Evolutionary conservation across 2,113 vertebrate species (phyloP), one percentile per base, ranked within the genome.

Genomic region (Tychaedon coryphoeus): DNA sequence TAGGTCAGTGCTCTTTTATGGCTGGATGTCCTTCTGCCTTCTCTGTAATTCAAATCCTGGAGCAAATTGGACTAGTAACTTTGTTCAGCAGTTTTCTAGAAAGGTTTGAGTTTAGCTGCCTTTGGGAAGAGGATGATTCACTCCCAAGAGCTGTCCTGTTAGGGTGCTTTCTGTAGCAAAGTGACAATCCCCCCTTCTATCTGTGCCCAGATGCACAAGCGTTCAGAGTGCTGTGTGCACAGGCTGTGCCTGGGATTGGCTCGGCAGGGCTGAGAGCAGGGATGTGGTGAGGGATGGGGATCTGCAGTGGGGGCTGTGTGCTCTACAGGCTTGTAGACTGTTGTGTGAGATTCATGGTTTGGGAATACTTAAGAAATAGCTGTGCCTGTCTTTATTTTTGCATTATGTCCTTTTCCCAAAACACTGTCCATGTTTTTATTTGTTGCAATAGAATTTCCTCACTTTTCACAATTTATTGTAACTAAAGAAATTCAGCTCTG

Each of bases 191-290:
- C 5, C 4, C 4, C 2, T 23, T 23, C 31, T 29, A 0, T 16
- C 7, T 1, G 0, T 31, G 1, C 3, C 7, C 6, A 5, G 6
- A 4, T 43, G 4, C 10, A n/a, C 3, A 6, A 5, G 10, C 4
- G 42, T 51, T 18, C 47, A 40, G 40, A 65, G 33, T 2, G 5
- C 29, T 24, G 7, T 20, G 34, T 22, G 10, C 12, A 2, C 48
- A 72, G 43, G 8, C 25, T 58, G 51, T 51, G 36, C 33, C 56
- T 62, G 61, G 61, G 10, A 0, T 11, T 50, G 56, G 15, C 31
- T 23, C 17, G 23, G 58, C 25, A 33, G 29, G 14, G 24, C 38
- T 24, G 36, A 17, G 50, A 24, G 47, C 70, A 78, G 70, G 18
- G 23, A 3, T 34, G 33, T 10, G n/a, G 9, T 31, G 22, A 26